These are phyloP conservation scores for Plodia interpunctella DNA, from an alignment of 1,140 invertebrate genomes.

Conservation along the genomic window DNA sequence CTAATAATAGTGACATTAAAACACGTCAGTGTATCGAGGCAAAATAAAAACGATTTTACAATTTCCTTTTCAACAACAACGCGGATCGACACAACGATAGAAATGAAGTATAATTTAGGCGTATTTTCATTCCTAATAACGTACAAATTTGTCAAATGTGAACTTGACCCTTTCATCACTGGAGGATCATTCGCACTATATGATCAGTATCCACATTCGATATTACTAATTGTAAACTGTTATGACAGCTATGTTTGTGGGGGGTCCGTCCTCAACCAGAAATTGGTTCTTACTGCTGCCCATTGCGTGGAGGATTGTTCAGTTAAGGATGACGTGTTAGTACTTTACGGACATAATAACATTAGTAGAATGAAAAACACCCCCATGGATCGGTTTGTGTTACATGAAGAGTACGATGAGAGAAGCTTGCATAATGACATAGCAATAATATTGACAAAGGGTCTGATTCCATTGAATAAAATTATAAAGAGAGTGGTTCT, in stretches of 20 bases:
- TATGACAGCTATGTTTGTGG: slow-evolving; percentile 16
- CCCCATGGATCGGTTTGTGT: background rate
- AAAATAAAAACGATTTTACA: background rate
- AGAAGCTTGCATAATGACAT: slow-evolving; percentile 8
- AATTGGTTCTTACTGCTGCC: slow-evolving; percentile 20
- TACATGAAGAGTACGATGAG: slow-evolving; percentile 9
- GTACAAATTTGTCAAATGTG: background rate
- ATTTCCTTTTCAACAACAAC: background rate
- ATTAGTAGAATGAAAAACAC: background rate
- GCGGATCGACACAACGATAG: background rate
- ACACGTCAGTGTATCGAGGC: background rate
- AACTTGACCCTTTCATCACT: slow-evolving; percentile 13
- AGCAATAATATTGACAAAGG: background rate
- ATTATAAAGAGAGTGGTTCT: slow-evolving; percentile 4
- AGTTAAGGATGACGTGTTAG: background rate
- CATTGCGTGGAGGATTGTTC: slow-evolving; percentile 16
- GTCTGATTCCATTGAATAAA: background rate
- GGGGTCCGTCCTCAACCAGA: slow-evolving; percentile 20
- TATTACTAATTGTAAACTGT: background rate
- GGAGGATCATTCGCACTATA: slow-evolving; percentile 8
- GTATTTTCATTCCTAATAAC: background rate
- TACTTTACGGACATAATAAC: background rate
- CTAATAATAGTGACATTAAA: background rate
- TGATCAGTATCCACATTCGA: slow-evolving; percentile 13
- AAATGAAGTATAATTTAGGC: background rate